A percentile compares a stretch with the other conserved stretches of the same genome.
Conservation (phyloP, 1,140 invertebrate genomes). For the Carposina sasakii region DNA sequence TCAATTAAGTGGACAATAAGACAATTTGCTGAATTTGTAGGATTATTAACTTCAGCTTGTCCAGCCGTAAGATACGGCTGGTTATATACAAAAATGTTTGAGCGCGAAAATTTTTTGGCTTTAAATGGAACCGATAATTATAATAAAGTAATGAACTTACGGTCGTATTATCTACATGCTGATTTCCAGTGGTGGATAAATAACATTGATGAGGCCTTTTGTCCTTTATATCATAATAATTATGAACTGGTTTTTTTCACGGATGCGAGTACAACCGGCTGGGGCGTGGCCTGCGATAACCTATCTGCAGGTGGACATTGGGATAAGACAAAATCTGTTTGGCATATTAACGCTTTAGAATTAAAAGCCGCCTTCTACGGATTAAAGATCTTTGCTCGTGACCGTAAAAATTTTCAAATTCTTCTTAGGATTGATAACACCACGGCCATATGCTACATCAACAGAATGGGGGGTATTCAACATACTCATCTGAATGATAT, state of each 20-base stretch:
- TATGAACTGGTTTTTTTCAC: conserved; percentile 30
- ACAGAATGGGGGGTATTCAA: conserved; percentile 1
- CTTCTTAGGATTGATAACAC: not conserved
- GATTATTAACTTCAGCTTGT: conserved; percentile 27
- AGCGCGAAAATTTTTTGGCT: conserved; percentile 19
- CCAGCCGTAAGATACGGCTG: conserved; percentile 21
- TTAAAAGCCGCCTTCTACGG: not conserved
- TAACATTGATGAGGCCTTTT: conserved; percentile 18
- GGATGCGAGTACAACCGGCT: conserved; percentile 32
- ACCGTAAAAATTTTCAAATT: not conserved
- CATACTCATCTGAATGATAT: not conserved
- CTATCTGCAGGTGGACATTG: conserved; percentile 26
- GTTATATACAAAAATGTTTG: conserved; percentile 26
- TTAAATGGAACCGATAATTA: conserved; percentile 9
- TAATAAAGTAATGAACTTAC: conserved; percentile 11
- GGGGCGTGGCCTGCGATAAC: conserved; percentile 24
- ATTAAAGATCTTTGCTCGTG: not conserved
- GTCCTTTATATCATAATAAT: conserved; percentile 12
- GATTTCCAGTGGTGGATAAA: conserved; percentile 34
- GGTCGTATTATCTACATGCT: not conserved
- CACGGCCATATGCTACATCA: not conserved
- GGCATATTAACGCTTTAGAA: conserved; percentile 1
- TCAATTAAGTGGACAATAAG: conserved; percentile 20
- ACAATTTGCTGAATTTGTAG: conserved; percentile 25
- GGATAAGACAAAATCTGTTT: conserved; percentile 14